phyloP scores from a whole-genome alignment of 1,140 invertebrate species.

The Drosophila novamexicana region DNA sequence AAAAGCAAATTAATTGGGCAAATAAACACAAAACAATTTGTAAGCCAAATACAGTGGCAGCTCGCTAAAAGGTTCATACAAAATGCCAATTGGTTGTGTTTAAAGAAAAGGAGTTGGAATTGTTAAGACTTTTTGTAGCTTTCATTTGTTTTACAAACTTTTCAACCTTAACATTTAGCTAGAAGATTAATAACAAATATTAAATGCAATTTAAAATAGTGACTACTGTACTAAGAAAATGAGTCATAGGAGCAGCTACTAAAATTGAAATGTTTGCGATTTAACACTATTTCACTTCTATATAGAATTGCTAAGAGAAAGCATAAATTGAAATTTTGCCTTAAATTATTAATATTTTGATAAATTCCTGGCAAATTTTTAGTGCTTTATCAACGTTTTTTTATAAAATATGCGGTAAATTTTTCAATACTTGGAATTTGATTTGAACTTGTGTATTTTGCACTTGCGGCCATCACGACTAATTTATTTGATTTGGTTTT shows the following conservation, averaged over 20 bases:
- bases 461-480: not conserved
- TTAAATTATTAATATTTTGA: too few relatives aligned
- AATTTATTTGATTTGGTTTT: not conserved
- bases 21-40: conserved; percentile 18
- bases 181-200: too few relatives aligned
- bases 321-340: too few relatives aligned
- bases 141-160: too few relatives aligned
- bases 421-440: conserved; percentile 1
- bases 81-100: too few relatives aligned
- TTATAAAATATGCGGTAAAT: not conserved
- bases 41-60: not conserved
- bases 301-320: too few relatives aligned
- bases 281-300: too few relatives aligned
- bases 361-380: too few relatives aligned
- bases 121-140: too few relatives aligned
- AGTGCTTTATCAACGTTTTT: too few relatives aligned
- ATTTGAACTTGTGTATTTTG: conserved; percentile 10
- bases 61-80: not conserved
- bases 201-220: not conserved
- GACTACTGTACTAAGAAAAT: not conserved
- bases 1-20: conserved; percentile 7
- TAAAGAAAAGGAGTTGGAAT: too few relatives aligned
- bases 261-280: too few relatives aligned
- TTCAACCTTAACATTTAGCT: not conserved
- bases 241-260: not conserved